phyloP scores from a whole-genome alignment of 2,113 vertebrate species.

The Saccopteryx leptura region DNA sequence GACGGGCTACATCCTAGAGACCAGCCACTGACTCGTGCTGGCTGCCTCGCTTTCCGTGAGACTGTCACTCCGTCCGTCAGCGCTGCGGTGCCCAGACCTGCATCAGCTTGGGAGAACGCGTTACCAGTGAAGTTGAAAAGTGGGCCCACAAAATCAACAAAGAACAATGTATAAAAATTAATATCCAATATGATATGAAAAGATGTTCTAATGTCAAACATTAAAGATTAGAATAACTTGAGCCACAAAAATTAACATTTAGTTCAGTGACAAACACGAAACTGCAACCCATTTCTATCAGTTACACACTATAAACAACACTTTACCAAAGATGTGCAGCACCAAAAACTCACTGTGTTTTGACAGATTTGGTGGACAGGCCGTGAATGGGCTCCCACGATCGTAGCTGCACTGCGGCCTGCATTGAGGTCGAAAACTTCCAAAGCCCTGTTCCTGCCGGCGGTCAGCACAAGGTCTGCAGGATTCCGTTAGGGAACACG shows the following conservation, averaged over 20 bases:
- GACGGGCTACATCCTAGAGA: fast-evolving
- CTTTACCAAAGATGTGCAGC: fast-evolving
- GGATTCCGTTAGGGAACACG: constrained; percentile 74
- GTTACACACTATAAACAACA: not conserved
- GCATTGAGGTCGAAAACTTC: constrained; percentile 94
- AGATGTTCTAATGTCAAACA: not conserved
- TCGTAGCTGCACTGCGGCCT: constrained; percentile 86
- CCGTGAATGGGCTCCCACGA: constrained; percentile 91
- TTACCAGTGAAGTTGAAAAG: not conserved
- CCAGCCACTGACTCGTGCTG: fast-evolving
- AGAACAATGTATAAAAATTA: not conserved
- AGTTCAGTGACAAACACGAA: no score
- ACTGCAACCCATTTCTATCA: fast-evolving
- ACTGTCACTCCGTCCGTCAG: no score
- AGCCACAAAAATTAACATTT: fast-evolving
- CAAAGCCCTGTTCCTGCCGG: constrained; percentile 90
- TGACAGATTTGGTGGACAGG: constrained; percentile 93
- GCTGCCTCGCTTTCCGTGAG: no score
- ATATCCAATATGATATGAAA: fast-evolving
- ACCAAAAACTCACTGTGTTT: constrained; percentile 89
- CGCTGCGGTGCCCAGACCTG: no score
- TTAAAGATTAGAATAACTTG: not conserved
- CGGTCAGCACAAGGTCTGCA: constrained; percentile 92
- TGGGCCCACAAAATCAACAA: not conserved
- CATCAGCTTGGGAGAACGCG: no score